phyloP scores from a whole-genome alignment of 2,888 invertebrate genomes.

The Brachyptera risi region DNA sequence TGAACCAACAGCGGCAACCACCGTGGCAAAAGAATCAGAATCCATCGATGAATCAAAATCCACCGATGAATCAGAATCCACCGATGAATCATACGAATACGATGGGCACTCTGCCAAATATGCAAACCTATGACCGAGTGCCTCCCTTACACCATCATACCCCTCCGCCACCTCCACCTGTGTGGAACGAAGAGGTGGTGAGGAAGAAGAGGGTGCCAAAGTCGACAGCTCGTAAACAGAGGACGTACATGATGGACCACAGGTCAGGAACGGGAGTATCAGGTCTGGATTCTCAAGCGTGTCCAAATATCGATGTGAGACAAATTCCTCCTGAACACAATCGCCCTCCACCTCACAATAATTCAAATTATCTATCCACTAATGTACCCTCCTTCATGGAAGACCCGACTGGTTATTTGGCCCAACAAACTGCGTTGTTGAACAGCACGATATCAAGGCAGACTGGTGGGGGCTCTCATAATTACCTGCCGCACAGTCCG shows the following conservation, averaged over 20 bases:
- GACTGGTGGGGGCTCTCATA: too few species aligned
- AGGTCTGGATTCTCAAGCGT: conserved; percentile 39
- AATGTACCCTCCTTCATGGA: conserved; percentile 76
- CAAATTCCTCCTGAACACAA: conserved; percentile 50
- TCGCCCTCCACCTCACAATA: conserved; percentile 40
- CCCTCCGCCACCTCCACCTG: conserved; percentile 48
- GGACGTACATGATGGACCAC: conserved; percentile 47
- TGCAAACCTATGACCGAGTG: conserved; percentile 57
- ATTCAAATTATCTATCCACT: conserved; percentile 32
- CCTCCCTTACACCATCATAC: conserved; percentile 69
- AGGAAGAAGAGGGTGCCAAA: conserved; percentile 51
- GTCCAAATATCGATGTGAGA: conserved; percentile 58
- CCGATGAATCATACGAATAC: conserved; percentile 39
- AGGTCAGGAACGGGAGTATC: conserved; percentile 19
- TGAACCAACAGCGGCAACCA: conserved; percentile 26
- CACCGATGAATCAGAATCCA: conserved; percentile 40
- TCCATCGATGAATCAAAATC: conserved; percentile 41
- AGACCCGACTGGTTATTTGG: conserved; percentile 85
- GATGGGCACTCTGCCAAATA: neutral
- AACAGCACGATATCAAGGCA: conserved; percentile 77
- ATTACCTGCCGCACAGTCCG: conserved; percentile 37
- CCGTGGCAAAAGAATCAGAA: conserved; percentile 38
- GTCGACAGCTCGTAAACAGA: conserved; percentile 49
- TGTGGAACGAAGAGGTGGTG: conserved; percentile 55
- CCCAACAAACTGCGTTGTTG: conserved; percentile 82